Evolutionary conservation across 2,113 vertebrate species (phyloP), one percentile per base, ranked within the genome.

Genomic region (Dicrurus megarhynchus): DNA sequence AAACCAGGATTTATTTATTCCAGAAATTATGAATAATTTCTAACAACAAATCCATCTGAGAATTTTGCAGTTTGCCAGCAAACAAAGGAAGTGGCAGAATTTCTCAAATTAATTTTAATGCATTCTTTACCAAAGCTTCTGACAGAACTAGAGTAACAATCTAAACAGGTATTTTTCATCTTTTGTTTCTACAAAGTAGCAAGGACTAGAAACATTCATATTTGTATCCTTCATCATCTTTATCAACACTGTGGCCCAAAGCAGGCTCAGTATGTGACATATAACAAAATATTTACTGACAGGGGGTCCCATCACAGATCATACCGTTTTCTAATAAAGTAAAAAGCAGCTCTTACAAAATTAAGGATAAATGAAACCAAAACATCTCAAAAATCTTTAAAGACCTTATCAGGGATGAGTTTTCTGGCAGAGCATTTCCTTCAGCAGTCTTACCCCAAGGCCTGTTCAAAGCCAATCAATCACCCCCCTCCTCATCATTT

Each of bases 321-420:
- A 50, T 8, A n/a, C 2, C 33, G 85, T 70, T 57, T n/a, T 16
- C 16, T 13, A n/a, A 59, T 5, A 52, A 53, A 65, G 8, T 10
- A 46, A 64, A 83, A 55, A 20, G 11, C 0, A 0, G 0, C 3
- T 21, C 33, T 23, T 13, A 27, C 0, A 60, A 63, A 52, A 35
- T 15, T 32, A n/a, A 80, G 75, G 5, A 32, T 3, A 44, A 63
- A 61, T 19, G 13, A 37, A 42, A 59, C 22, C 7, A 39, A 67
- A 67, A 24, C 0, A 0, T 1, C 8, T 42, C 37, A 8, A 27
- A 67, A 37, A 73, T 3, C 22, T 37, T 55, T n/a, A 24, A 71
- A 89, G 27, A 13, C 17, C 4, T 50, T 39, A 7, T 13, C 46
- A 92, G 15, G 63, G 13, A 9, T 9, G 9, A 7, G 13, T 5